Conservation (phyloP, 2,888 invertebrate species). For the Meliscaeva auricollis region DNA sequence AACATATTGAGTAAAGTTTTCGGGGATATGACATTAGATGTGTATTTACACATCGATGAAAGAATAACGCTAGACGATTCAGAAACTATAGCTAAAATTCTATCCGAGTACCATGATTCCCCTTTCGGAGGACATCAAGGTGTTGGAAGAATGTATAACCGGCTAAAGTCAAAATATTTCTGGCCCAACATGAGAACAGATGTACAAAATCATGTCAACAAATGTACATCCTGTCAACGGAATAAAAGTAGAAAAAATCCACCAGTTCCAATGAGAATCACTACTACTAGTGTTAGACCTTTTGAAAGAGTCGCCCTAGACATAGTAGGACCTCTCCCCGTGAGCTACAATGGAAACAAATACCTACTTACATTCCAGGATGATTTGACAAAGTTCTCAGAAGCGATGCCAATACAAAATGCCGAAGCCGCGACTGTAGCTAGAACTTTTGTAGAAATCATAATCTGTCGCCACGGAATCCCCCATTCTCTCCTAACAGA, state of each 20-base stretch:
- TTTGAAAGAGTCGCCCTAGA: not conserved
- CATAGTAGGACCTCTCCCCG: not conserved
- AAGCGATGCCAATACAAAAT: not conserved
- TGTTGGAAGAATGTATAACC: not conserved
- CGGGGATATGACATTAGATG: not conserved
- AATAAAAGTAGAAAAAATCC: not conserved
- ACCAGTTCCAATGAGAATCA: not conserved
- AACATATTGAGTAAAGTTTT: not conserved
- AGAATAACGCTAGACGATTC: not conserved
- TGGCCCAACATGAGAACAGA: not conserved
- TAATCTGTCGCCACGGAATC: not conserved
- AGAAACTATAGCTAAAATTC: not conserved
- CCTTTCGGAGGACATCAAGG: conserved; percentile 13
- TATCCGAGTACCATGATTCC: not conserved
- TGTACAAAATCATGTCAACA: not conserved
- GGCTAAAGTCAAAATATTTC: not conserved
- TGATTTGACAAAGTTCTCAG: not conserved
- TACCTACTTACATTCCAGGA: not conserved
- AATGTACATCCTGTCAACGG: not conserved
- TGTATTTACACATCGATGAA: not conserved
- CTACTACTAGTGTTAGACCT: not conserved
- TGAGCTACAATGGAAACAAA: not conserved
- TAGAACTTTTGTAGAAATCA: not conserved
- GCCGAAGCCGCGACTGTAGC: not conserved
- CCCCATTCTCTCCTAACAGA: not conserved